phyloP scores from a whole-genome alignment of 2,888 invertebrate species.

The Noctua janthina region DNA sequence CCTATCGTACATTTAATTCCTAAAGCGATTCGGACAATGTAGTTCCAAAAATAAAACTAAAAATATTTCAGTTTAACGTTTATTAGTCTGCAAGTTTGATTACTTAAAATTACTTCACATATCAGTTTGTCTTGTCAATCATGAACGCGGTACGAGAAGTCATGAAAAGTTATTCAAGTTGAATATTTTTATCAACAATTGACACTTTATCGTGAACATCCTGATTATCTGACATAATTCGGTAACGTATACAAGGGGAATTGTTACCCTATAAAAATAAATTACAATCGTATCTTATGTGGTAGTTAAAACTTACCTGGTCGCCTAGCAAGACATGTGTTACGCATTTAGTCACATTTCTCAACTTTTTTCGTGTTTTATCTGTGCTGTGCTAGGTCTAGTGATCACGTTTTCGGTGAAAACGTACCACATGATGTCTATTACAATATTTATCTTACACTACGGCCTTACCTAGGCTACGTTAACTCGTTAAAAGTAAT shows the following conservation, averaged over 20 bases:
- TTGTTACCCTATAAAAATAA: conserved; percentile 56
- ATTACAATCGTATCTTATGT: conserved; percentile 46
- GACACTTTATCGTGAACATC: conserved; percentile 25
- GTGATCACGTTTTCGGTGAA: conserved; percentile 1
- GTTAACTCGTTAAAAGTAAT: conserved; percentile 9
- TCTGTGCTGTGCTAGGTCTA: background rate
- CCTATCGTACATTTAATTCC: no score
- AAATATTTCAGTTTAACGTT: conserved; percentile 44
- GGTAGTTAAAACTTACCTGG: conserved; percentile 14
- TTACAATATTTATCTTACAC: conserved; percentile 14
- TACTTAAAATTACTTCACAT: conserved; percentile 50
- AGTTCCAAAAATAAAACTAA: conserved; percentile 24
- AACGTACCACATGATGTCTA: conserved; percentile 11
- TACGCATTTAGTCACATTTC: conserved; percentile 2
- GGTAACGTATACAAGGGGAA: conserved; percentile 38
- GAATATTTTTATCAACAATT: conserved; percentile 21
- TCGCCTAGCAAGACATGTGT: background rate
- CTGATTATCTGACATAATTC: conserved; percentile 52
- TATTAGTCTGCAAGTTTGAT: conserved; percentile 51
- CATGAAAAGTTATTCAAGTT: conserved; percentile 3
- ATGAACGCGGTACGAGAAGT: background rate
- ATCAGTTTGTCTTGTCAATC: conserved; percentile 3
- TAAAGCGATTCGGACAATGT: no score
- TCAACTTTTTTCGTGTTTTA: background rate
- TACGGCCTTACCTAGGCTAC: conserved; percentile 19